These are phyloP conservation scores for Poeciliopsis gracilis DNA, from an alignment of 2,797 vertebrate species.

Conservation along the genomic window DNA sequence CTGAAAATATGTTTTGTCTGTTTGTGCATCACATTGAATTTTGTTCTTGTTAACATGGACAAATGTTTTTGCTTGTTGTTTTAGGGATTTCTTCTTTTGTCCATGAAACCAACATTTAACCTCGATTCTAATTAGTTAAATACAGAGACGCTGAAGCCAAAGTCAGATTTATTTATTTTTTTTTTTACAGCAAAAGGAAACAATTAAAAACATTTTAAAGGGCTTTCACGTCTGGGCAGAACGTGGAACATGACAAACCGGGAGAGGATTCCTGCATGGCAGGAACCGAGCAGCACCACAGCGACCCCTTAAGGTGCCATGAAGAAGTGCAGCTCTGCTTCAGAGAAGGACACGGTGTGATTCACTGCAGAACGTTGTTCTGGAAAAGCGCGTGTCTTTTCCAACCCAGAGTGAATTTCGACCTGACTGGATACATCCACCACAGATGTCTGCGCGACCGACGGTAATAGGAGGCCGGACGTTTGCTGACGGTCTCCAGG, in stretches of 20 bases:
- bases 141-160: neutral
- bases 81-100: neutral
- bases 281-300: slow-evolving; percentile 37
- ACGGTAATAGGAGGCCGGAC: neutral
- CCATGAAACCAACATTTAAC: neutral
- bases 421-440: neutral
- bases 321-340: neutral
- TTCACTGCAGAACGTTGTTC: neutral
- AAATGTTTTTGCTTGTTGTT: neutral
- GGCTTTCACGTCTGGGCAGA: slow-evolving; percentile 2
- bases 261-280: neutral
- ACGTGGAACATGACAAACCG: neutral
- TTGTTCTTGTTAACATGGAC: neutral
- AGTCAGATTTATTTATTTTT: too few relatives aligned
- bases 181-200: neutral
- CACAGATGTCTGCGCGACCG: neutral
- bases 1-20: neutral
- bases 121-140: neutral
- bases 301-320: slow-evolving; percentile 56
- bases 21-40: neutral
- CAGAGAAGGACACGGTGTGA: neutral
- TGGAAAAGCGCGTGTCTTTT: neutral
- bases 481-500: neutral
- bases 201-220: slow-evolving; percentile 17
- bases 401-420: neutral